phyloP scores from a whole-genome alignment of 2,113 vertebrate genomes.

The Chrysemys picta region DNA sequence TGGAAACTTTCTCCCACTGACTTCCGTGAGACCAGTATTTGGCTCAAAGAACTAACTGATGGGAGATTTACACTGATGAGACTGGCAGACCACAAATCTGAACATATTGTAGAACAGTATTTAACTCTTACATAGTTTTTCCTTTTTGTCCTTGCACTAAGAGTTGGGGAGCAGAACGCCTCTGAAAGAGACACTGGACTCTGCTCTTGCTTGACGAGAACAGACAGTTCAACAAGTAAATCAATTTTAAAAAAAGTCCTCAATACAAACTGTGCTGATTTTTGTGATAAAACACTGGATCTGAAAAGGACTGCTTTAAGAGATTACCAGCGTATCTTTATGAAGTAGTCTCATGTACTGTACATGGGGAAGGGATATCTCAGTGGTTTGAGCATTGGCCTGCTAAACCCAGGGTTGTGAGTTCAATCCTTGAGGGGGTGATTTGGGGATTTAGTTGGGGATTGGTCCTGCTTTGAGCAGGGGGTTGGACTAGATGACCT shows the following conservation, averaged over 20 bases:
- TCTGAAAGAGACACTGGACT: fast-evolving
- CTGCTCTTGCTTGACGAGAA: background rate
- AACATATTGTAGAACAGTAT: background rate
- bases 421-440: too few relatives aligned
- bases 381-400: too few relatives aligned
- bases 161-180: background rate
- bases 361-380: too few relatives aligned
- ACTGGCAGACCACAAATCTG: background rate
- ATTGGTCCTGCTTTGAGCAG: too few relatives aligned
- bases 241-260: background rate
- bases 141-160: background rate
- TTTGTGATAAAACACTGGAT: fast-evolving
- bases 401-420: too few relatives aligned
- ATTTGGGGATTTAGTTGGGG: too few relatives aligned
- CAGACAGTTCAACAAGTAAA: background rate
- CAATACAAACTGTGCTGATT: background rate
- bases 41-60: background rate
- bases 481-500: too few relatives aligned
- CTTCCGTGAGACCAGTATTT: constrained; percentile 2
- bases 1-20: background rate
- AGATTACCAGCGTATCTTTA: background rate
- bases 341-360: background rate
- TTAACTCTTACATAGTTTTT: background rate
- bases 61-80: background rate
- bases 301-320: background rate